Conservation (phyloP, 2,888 invertebrate species). For the Plagodis pulveraria region DNA sequence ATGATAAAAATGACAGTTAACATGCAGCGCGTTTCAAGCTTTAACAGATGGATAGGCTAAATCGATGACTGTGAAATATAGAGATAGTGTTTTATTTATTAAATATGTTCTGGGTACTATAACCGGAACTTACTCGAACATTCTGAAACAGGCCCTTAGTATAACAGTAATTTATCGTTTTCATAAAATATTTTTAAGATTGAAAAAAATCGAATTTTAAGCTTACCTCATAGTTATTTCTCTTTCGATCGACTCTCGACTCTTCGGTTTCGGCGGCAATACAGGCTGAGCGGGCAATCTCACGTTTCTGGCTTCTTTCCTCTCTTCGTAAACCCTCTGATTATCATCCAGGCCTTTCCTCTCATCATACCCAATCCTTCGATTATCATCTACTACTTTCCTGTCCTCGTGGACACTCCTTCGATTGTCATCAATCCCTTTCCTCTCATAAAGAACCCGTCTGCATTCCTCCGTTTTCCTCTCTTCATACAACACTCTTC, state of each 20-base stretch:
- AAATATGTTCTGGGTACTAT: too few species aligned
- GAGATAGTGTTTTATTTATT: too few species aligned
- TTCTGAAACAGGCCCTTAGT: too few species aligned
- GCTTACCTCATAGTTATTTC: constrained; percentile 80
- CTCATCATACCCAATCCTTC: constrained; percentile 16
- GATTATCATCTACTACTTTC: constrained; percentile 15
- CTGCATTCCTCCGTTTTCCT: constrained; percentile 43
- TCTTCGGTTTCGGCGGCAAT: constrained; percentile 73
- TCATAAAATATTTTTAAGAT: too few species aligned
- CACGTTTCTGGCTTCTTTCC: constrained; percentile 18
- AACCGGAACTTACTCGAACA: too few species aligned
- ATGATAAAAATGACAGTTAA: too few species aligned
- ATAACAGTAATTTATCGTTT: too few species aligned
- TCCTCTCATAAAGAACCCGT: constrained; percentile 30
- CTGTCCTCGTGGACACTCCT: constrained; percentile 16
- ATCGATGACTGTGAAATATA: too few species aligned
- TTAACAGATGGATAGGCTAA: too few species aligned
- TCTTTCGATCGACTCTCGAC: constrained; percentile 73
- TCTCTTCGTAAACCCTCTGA: constrained; percentile 14
- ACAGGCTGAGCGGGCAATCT: constrained; percentile 48
- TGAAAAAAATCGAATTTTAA: not conserved
- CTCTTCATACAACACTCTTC: constrained; percentile 68
- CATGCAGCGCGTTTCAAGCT: too few species aligned
- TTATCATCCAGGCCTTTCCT: constrained; percentile 21
- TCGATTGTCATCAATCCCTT: constrained; percentile 16